Evolutionary conservation across 2,113 vertebrate genomes (phyloP).

Genomic region (Neodontobutis hainanensis): DNA sequence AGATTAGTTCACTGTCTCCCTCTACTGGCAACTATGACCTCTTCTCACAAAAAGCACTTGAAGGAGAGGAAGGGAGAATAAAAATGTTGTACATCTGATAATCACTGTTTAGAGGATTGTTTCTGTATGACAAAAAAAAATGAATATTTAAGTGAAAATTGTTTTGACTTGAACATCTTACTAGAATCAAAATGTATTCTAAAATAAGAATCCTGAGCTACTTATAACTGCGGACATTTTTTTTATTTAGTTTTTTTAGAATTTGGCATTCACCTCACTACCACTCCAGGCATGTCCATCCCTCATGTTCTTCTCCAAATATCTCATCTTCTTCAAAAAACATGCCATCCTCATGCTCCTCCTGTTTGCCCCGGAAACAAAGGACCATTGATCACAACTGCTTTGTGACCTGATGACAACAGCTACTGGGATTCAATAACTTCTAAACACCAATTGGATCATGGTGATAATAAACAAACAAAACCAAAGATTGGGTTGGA

Average conservation of each 20-base stretch:
- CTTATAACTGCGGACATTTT: no score
- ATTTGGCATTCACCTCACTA: constrained; percentile 73
- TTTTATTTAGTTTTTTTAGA: constrained; percentile 52
- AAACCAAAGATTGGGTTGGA: constrained; percentile 31
- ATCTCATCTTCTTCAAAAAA: constrained; percentile 78
- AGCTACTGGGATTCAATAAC: constrained; percentile 11
- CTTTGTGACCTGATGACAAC: constrained; percentile 35
- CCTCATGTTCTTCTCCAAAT: constrained; percentile 75
- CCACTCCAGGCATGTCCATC: constrained; percentile 77
- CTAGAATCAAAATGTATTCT: not conserved
- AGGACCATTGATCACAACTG: constrained; percentile 32
- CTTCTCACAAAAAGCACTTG: not conserved
- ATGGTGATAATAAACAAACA: constrained; percentile 27
- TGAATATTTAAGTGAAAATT: no score
- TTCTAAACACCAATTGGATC: constrained; percentile 1
- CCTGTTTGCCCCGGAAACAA: constrained; percentile 73
- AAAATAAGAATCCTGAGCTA: not conserved
- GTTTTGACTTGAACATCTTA: not conserved
- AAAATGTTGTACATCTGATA: not conserved
- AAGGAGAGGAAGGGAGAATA: not conserved
- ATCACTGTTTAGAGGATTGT: not conserved
- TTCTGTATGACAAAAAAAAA: not conserved
- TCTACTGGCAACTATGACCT: constrained; percentile 6
- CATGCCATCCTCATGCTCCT: constrained; percentile 74
- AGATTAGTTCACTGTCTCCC: constrained; percentile 11